These are phyloP conservation scores for Gari tellinella DNA, from an alignment of 2,888 invertebrate genomes.

Conservation along the genomic window DNA sequence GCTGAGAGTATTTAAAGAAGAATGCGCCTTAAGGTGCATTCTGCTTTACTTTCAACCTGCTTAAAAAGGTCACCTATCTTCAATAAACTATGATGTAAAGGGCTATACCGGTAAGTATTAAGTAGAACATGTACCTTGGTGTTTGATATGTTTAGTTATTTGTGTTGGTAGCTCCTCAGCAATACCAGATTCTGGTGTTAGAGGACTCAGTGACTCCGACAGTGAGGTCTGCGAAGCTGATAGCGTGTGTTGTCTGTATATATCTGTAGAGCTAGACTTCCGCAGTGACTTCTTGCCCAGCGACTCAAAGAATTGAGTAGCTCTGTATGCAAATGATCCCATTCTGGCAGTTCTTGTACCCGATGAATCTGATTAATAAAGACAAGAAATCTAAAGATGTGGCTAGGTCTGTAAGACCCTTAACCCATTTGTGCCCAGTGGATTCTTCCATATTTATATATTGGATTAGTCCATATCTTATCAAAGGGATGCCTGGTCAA, in stretches of 20 bases:
- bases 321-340: conserved; percentile 73
- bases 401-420: no score
- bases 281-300: conserved; percentile 71
- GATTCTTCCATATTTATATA: no score
- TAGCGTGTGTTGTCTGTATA: conserved; percentile 5
- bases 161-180: conserved; percentile 20
- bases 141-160: conserved; percentile 50
- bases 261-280: conserved; percentile 35
- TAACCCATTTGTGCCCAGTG: no score
- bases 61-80: no score
- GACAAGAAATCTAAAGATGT: no score
- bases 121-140: conserved; percentile 37
- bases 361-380: conserved; percentile 38
- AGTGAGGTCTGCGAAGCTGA: conserved; percentile 21
- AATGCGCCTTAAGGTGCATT: no score
- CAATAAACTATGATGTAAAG: no score
- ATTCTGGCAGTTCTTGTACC: conserved; percentile 68
- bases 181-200: conserved; percentile 23
- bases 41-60: no score
- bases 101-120: no score
- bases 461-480: no score
- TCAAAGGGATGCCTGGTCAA: no score
- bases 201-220: conserved; percentile 9
- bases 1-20: no score
- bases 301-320: conserved; percentile 77